Conservation (phyloP, 2,113 vertebrate genomes). For the Thamnaconus septentrionalis region DNA sequence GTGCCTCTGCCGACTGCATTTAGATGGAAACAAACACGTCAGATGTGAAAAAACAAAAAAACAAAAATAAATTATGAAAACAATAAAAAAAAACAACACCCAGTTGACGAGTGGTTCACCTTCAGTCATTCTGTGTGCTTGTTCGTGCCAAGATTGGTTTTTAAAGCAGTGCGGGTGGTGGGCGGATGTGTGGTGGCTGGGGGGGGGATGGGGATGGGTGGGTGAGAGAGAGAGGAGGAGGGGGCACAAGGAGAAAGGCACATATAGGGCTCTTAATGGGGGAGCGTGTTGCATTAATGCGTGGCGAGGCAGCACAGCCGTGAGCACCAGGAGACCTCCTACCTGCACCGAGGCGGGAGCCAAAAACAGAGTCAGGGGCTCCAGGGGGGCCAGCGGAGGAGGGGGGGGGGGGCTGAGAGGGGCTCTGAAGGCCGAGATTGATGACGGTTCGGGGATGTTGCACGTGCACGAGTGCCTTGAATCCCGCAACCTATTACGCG, state of each 20-base stretch:
- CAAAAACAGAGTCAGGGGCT: constrained; percentile 74
- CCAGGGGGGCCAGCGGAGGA: constrained; percentile 58
- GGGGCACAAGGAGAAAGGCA: constrained; percentile 12
- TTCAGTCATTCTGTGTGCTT: constrained; percentile 10
- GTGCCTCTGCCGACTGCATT: constrained; percentile 15
- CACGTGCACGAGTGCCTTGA: constrained; percentile 16
- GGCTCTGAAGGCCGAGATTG: constrained; percentile 75
- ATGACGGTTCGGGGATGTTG: constrained; percentile 63
- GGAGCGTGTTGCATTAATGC: constrained; percentile 71
- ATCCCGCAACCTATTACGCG: constrained; percentile 22
- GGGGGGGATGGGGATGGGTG: constrained; percentile 1
- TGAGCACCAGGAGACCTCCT: constrained; percentile 77
- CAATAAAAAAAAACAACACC: neutral
- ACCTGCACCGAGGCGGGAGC: constrained; percentile 69
- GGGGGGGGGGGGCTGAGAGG: neutral
- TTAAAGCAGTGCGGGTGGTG: too few species aligned
- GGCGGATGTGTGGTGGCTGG: neutral
- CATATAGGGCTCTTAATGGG: constrained; percentile 45
- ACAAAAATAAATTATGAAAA: too few species aligned
- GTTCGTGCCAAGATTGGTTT: neutral
- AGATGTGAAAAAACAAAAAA: constrained; percentile 6
- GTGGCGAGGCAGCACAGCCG: constrained; percentile 62
- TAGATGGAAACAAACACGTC: constrained; percentile 32
- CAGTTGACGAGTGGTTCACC: constrained; percentile 16
- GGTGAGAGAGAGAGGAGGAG: neutral